Base-by-base conservation (phyloP, 2,888 invertebrate genomes). In the Notodonta dromedarius region DNA sequence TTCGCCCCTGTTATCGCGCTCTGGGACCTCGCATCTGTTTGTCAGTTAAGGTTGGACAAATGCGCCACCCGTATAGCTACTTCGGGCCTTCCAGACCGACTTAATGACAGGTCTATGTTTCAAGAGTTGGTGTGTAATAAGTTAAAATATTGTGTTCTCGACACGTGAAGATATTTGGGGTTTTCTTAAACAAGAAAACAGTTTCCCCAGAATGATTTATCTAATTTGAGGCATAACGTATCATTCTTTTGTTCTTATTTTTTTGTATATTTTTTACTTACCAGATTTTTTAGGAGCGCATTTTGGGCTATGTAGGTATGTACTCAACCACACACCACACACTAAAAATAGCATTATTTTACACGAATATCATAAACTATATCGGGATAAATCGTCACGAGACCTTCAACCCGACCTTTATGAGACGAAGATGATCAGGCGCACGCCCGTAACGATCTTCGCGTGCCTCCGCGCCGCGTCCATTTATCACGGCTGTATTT, bases 401-500 rank as follows among this genome's bases (percentile, higher is more conserved):
- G 57, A 56, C 44, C 32, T 53, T 53, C 24, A 57, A 57, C 51
- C 52, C 46, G 51, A 14, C 39, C 57, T 63, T 70, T 71, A 61
- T 61, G 57, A 58, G 61, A 57, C 70, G 60, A 58, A 73, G 73
- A 75, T 74, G 67, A 76, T 70, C 71, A 59, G 70, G 62, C 67
- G 61, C 62, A 71, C 78, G 79, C 72, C 67, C 72, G 82, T 87
- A 88, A 89, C 83, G 86, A 86, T 78, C 81, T 84, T 87, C 89
- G 89, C 90, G 88, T 89, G 90, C 87, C 85, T 79, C 75, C 70
- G 64, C 75, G 74, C 69, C 67, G 82, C 66, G 63, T 76, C 79
- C 90, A 91, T 91, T 91, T 91, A 90, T 90, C 90, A 91, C 85
- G 78, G 82, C 81, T 76, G 83, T 89, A 89, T 90, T 90, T 90